A percentile compares a stretch with the other conserved stretches of the same genome.
Conservation (phyloP, 2,888 invertebrate species). For the Itoplectis maculator region DNA sequence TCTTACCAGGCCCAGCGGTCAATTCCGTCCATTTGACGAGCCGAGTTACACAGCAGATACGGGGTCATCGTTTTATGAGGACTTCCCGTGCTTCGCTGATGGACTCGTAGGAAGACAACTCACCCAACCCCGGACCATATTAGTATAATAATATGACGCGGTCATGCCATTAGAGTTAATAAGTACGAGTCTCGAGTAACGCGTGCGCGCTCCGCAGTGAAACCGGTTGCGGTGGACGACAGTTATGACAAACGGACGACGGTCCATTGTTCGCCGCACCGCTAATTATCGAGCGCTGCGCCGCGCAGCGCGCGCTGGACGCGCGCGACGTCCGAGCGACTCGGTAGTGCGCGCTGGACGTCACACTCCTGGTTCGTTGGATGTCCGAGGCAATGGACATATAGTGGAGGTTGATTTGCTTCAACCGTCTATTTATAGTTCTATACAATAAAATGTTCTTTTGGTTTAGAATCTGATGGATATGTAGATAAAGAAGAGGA, state of each 20-base stretch:
- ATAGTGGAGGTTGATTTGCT: background rate
- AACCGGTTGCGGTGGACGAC: conserved; percentile 74
- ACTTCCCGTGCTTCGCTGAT: conserved; percentile 43
- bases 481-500: conserved; percentile 51
- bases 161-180: conserved; percentile 78
- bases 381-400: background rate
- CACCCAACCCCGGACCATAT: conserved; percentile 29
- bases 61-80: conserved; percentile 48
- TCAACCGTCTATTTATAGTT: background rate
- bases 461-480: conserved; percentile 55
- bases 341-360: conserved; percentile 22
- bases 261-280: conserved; percentile 77
- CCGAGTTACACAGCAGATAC: background rate
- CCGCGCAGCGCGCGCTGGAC: conserved; percentile 14
- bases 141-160: conserved; percentile 59
- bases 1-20: background rate
- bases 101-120: conserved; percentile 45
- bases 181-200: conserved; percentile 79
- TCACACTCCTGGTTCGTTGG: background rate
- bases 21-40: conserved; percentile 29
- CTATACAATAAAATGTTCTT: too few relatives aligned
- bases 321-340: conserved; percentile 13
- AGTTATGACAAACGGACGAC: conserved; percentile 77
- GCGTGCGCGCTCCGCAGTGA: conserved; percentile 47
- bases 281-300: conserved; percentile 79